Evolutionary conservation across 1,140 invertebrate species (phyloP).

Genomic region (Alviniconcha marisindica): DNA sequence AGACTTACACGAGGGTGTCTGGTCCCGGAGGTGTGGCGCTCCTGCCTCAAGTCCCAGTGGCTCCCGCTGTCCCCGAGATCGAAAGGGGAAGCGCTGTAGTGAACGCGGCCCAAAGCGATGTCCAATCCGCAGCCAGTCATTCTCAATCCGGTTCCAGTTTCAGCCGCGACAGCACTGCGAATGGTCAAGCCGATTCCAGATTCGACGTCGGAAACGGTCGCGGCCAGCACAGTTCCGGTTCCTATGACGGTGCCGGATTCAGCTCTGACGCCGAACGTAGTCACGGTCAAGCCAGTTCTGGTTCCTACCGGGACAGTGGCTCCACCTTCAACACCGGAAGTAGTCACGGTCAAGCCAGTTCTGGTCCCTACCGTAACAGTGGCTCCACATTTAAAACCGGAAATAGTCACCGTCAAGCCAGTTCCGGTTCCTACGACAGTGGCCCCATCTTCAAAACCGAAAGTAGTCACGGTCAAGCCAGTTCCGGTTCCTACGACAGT

Average conservation of each 20-base stretch:
- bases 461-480: not conserved
- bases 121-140: not conserved
- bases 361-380: not conserved
- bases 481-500: not conserved
- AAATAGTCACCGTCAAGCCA: not conserved
- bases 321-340: too few species aligned
- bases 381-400: too few species aligned
- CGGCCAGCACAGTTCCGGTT: too few species aligned
- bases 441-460: not conserved
- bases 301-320: not conserved
- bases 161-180: too few species aligned
- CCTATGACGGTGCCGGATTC: too few species aligned
- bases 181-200: too few species aligned
- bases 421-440: not conserved
- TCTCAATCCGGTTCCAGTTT: not conserved
- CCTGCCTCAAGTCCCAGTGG: not conserved
- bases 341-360: not conserved
- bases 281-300: not conserved
- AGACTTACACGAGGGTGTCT: slow-evolving; percentile 5
- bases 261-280: too few species aligned
- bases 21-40: not conserved
- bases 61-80: not conserved
- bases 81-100: not conserved
- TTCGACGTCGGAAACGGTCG: too few species aligned
- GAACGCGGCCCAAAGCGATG: not conserved